Base-by-base conservation (phyloP, 2,888 invertebrate species). In the Ectemnius lituratus region DNA sequence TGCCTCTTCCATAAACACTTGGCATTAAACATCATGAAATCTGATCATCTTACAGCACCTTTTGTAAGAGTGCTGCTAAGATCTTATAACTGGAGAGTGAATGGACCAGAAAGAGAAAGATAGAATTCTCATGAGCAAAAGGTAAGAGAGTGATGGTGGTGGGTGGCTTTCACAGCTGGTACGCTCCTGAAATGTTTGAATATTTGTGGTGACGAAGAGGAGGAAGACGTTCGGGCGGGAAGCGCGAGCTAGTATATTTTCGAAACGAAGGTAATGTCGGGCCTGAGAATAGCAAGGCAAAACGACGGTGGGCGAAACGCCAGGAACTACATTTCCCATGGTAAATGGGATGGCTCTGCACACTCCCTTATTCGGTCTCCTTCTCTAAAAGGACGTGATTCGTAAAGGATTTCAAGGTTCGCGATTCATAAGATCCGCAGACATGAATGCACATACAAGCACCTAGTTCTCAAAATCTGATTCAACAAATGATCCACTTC, bases 251-350 rank as follows among this genome's bases (percentile, higher is more conserved):
- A 65, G 81, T 87, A 80, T 88, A 88, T 88, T 88, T 88, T 86
- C 79, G 85, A 86, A 85, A 86, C 87, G 80, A 78, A 85, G 87
- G 84, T 84, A 80, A 83, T 77, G 81, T 79, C 79, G 79, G 75
- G 82, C 71, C 84, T 81, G 84, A 84, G 84, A 85, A 84, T 80
- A 80, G 80, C 72, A 76, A 59, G 57, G 69, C 72, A 46, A 64
- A 37, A 59, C 74, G 63, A 20, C 52, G 52, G 14, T 14, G 52
- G 52, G 77, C 78, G 73, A 60, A 46, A 62, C 71, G 85, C 76
- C 79, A 84, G 78, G 57, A 78, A 76, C 75, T 73, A 73, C 73
- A 70, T 78, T 78, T 72, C 73, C 75, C 68, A 67, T 63, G 70
- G 77, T 72, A 66, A 79, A 77, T 67, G 62, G 75, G 63, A 52